Conservation (phyloP, 2,113 vertebrate genomes). For the Epinephelus moara region DNA sequence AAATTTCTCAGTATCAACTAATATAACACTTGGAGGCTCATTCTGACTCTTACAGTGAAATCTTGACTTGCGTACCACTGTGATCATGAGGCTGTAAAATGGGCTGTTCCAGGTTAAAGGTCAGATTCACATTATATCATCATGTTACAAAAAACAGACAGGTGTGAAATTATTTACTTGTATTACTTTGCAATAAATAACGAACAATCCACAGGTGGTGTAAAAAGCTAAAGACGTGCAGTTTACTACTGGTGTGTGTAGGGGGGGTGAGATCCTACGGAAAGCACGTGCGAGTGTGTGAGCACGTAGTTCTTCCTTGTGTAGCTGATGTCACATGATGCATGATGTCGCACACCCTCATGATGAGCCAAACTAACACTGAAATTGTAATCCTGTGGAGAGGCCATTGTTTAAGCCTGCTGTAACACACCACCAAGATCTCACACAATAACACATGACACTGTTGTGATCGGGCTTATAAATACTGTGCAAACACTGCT, state of each 20-base stretch:
- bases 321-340: constrained; percentile 30
- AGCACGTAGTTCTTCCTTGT: neutral
- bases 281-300: neutral
- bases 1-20: constrained; percentile 34
- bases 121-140: constrained; percentile 3
- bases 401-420: constrained; percentile 15
- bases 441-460: constrained; percentile 20
- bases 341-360: constrained; percentile 23
- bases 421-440: neutral
- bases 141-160: neutral
- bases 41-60: neutral
- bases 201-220: neutral
- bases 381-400: constrained; percentile 28
- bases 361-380: constrained; percentile 32
- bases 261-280: neutral
- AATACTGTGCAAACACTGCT: constrained; percentile 5
- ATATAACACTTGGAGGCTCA: constrained; percentile 21
- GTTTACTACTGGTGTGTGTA: neutral
- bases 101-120: constrained; percentile 13
- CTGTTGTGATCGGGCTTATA: constrained; percentile 12
- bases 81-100: constrained; percentile 6
- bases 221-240: neutral
- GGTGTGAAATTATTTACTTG: constrained; percentile 27
- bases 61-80: neutral
- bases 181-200: constrained; percentile 33